Evolutionary conservation across 1,140 invertebrate species (phyloP).

Genomic region (Bombus pyrosoma): DNA sequence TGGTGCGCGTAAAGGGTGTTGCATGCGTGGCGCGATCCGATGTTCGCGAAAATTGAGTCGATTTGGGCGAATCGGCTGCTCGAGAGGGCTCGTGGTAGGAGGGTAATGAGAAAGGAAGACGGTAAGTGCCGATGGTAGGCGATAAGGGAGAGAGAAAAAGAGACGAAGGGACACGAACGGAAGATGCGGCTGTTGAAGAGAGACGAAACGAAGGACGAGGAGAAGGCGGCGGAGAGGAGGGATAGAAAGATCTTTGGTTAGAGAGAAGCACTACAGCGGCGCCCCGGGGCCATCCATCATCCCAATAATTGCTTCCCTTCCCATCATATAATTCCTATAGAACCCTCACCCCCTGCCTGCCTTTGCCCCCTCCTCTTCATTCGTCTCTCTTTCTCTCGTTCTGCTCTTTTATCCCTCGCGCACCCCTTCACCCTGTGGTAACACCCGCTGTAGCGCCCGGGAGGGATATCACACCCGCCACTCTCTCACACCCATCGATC

Average conservation of each 20-base stretch:
- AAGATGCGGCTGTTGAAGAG: constrained; percentile 7
- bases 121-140: constrained; percentile 34
- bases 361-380: constrained; percentile 32
- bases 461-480: constrained; percentile 63
- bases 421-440: constrained; percentile 58
- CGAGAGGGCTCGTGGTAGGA: no score
- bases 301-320: constrained; percentile 82
- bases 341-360: constrained; percentile 61
- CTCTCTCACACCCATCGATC: constrained; percentile 30
- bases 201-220: constrained; percentile 53
- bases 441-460: constrained; percentile 59
- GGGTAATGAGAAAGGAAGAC: constrained; percentile 56
- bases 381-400: constrained; percentile 28
- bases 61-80: no score
- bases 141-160: constrained; percentile 38
- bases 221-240: constrained; percentile 53
- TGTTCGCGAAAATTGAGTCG: no score
- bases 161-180: constrained; percentile 49
- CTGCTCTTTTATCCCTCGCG: constrained; percentile 34
- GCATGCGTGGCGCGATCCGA: no score
- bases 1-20: no score
- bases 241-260: constrained; percentile 76
- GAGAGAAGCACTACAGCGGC: constrained; percentile 75
- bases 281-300: constrained; percentile 81
- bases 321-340: constrained; percentile 81